These are phyloP conservation scores for Semaprochilodus insignis DNA, from an alignment of 2,797 vertebrate species.

Conservation along the genomic window DNA sequence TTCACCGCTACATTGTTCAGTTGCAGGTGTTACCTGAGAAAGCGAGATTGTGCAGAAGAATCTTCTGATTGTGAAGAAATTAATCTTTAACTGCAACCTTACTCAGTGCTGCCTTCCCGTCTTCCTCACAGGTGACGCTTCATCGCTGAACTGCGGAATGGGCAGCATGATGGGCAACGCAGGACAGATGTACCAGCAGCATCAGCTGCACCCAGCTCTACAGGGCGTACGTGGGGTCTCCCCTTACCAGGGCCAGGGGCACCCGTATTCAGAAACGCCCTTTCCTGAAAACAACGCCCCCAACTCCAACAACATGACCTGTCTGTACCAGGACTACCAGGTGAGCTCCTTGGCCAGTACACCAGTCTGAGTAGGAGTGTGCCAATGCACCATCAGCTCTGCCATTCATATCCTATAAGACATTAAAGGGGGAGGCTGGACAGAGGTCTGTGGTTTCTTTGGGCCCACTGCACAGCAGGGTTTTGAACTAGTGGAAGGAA, in stretches of 20 bases:
- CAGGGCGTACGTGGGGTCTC: slow-evolving; percentile 85
- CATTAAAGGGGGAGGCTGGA: no score
- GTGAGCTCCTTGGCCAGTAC: slow-evolving; percentile 67
- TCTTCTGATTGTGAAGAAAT: no score
- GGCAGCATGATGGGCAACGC: slow-evolving; percentile 80
- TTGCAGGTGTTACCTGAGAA: no score
- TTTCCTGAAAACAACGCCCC: slow-evolving; percentile 81
- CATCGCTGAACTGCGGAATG: slow-evolving; percentile 85
- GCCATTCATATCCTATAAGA: no score
- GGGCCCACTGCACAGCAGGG: no score
- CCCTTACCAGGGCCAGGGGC: slow-evolving; percentile 84
- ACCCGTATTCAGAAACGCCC: slow-evolving; percentile 78
- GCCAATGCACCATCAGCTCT: no score
- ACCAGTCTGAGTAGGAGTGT: no score
- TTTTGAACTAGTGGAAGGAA: no score
- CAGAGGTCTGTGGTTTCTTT: no score
- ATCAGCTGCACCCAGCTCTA: slow-evolving; percentile 84
- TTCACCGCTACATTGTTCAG: no score
- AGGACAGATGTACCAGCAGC: slow-evolving; percentile 84
- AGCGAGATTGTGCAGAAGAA: no score
- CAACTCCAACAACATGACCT: slow-evolving; percentile 85
- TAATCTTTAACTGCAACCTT: slow-evolving; percentile 47
- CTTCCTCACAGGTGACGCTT: slow-evolving; percentile 82
- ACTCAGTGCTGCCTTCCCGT: slow-evolving; percentile 53
- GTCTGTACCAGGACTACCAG: slow-evolving; percentile 97